A percentile compares a stretch with the other conserved stretches of the same genome.
These are phyloP conservation scores for Echinometra lucunter DNA, from an alignment of 53 echinoderm and acorn worm species.

Conservation along the genomic window DNA sequence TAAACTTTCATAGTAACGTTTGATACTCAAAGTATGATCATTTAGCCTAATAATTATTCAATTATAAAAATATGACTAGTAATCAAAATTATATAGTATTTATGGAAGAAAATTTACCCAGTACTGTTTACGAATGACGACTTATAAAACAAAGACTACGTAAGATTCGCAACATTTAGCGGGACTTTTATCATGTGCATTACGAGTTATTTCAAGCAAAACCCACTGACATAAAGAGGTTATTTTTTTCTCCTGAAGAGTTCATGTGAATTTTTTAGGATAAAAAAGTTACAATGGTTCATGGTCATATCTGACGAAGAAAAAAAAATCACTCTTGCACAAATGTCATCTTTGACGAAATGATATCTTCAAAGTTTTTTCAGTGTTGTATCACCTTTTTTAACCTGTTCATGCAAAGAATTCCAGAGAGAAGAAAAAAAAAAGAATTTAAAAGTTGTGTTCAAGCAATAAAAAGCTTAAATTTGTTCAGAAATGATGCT, in stretches of 20 bases:
- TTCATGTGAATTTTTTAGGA: conserved; percentile 54
- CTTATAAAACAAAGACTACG: conserved; percentile 27
- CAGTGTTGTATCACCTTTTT: conserved; percentile 73
- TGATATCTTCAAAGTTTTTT: conserved; percentile 66
- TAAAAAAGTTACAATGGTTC: background rate
- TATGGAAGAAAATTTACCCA: conserved; percentile 64
- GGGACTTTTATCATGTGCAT: conserved; percentile 53
- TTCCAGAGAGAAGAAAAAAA: too few species aligned
- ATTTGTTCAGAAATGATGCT: conserved; percentile 66
- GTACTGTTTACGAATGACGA: conserved; percentile 63
- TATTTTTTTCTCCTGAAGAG: conserved; percentile 4
- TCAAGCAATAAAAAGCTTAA: conserved; percentile 74
- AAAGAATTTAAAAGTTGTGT: conserved; percentile 65
- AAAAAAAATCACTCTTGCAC: conserved; percentile 50
- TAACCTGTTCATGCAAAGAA: conserved; percentile 69
- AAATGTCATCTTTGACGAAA: conserved; percentile 49
- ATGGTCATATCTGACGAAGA: background rate
- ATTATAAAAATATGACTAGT: conserved; percentile 71
- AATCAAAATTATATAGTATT: conserved; percentile 68
- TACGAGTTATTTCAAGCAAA: conserved; percentile 37
- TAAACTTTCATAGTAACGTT: conserved; percentile 69
- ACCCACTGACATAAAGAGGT: conserved; percentile 48
- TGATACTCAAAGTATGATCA: conserved; percentile 71
- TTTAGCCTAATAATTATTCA: conserved; percentile 68
- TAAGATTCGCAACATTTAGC: conserved; percentile 40